phyloP scores from a whole-genome alignment of 2,797 vertebrate species.

The Melanogrammus aeglefinus region DNA sequence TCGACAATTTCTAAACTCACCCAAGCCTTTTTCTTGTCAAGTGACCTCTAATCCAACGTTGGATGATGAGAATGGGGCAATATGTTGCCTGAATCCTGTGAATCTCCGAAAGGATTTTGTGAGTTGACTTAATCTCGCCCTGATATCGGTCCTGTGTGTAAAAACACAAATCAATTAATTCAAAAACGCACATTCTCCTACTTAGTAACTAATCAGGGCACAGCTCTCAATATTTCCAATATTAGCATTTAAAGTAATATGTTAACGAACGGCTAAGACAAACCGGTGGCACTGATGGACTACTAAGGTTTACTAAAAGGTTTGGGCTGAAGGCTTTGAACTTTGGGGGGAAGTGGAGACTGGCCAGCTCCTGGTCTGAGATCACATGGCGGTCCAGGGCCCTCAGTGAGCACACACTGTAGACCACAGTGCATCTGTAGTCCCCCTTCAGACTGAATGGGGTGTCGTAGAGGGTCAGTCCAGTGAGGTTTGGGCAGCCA shows the following conservation, averaged over 20 bases:
- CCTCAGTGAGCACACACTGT: conserved; percentile 67
- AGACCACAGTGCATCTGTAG: conserved; percentile 67
- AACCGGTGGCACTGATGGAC: conserved; percentile 49
- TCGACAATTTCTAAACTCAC: conserved; percentile 42
- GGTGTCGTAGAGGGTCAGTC: conserved; percentile 67
- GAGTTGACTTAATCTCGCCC: conserved; percentile 9
- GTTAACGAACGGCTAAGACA: conserved; percentile 10
- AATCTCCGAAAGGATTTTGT: conserved; percentile 61
- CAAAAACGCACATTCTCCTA: background rate
- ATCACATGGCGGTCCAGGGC: conserved; percentile 63
- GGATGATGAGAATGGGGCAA: conserved; percentile 73
- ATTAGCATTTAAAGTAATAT: background rate
- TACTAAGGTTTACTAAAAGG: conserved; percentile 53
- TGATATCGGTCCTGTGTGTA: background rate
- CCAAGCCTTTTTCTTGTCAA: conserved; percentile 63
- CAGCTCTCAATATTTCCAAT: background rate
- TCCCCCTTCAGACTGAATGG: conserved; percentile 66
- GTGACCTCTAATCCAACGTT: conserved; percentile 73
- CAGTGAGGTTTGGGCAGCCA: conserved; percentile 56
- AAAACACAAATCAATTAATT: background rate
- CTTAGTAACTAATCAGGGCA: background rate
- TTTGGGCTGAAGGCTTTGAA: conserved; percentile 48
- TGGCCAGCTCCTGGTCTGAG: conserved; percentile 73
- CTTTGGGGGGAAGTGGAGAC: conserved; percentile 54
- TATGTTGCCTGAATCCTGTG: conserved; percentile 66